Percentiles rank a stretch among this genome's conserved stretches.
These are phyloP conservation scores for Muntiacus muntjak DNA, from an alignment of 2,113 vertebrate species.

Conservation along the genomic window DNA sequence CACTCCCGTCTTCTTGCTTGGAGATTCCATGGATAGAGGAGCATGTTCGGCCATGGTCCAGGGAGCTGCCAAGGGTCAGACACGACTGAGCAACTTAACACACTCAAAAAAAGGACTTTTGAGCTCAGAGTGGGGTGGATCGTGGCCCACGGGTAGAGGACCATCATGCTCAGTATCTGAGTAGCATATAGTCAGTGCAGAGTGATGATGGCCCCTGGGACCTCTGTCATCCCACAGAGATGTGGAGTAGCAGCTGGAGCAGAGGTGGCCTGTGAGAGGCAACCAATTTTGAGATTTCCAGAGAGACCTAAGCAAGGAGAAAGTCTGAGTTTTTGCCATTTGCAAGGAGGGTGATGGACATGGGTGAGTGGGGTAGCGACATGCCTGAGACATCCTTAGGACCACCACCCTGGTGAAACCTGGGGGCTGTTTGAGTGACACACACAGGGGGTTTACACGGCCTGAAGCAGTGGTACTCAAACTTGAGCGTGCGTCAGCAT, in stretches of 20 bases:
- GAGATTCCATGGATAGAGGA: neutral
- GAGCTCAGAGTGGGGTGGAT: too few relatives aligned
- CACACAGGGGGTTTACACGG: neutral
- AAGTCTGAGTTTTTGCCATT: neutral
- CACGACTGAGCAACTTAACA: neutral
- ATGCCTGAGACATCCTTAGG: neutral
- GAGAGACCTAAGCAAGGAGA: neutral
- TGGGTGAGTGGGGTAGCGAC: fast-evolving
- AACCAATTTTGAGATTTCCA: neutral
- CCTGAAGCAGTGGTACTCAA: fast-evolving
- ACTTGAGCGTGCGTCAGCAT: fast-evolving
- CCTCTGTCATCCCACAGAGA: neutral
- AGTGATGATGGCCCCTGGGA: fast-evolving
- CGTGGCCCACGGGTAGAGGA: fast-evolving
- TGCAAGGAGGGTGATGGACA: neutral
- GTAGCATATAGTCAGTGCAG: neutral
- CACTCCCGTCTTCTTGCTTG: neutral
- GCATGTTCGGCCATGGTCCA: neutral
- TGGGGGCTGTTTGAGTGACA: neutral
- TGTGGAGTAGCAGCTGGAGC: neutral
- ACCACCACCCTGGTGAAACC: neutral
- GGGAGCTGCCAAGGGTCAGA: neutral
- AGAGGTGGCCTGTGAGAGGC: neutral
- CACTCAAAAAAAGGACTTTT: neutral
- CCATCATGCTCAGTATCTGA: fast-evolving